Evolutionary conservation across 2,888 invertebrate genomes (phyloP).

Genomic region (Ochropacha duplaris): DNA sequence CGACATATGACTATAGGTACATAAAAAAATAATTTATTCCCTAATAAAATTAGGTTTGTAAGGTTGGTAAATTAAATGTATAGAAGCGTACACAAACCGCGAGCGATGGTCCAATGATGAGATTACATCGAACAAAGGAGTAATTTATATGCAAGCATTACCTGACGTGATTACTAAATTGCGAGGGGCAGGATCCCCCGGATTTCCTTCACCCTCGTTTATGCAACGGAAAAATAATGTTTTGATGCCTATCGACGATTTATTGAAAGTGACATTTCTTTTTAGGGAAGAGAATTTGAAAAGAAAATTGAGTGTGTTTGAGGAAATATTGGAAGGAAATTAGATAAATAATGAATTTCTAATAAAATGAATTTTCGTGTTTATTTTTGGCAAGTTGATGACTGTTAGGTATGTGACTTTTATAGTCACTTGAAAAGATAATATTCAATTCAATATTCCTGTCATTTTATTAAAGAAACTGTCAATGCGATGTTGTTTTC

Average conservation of each 20-base stretch:
- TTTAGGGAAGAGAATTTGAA: conserved; percentile 30
- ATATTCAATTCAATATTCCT: neutral
- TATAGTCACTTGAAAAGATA: neutral
- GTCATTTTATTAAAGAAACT: too few species aligned
- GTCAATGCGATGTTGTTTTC: neutral
- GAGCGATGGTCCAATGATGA: conserved; percentile 58
- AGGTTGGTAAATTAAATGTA: neutral
- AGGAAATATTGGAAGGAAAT: conserved; percentile 19
- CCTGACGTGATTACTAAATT: conserved; percentile 75
- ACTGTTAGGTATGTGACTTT: neutral
- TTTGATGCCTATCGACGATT: conserved; percentile 59
- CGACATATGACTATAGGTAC: neutral
- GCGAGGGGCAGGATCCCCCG: conserved; percentile 51
- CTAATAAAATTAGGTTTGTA: neutral
- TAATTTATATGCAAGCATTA: conserved; percentile 77
- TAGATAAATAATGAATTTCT: conserved; percentile 6
- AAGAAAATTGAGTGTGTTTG: conserved; percentile 42
- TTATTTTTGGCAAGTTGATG: neutral
- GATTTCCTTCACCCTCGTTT: conserved; percentile 48
- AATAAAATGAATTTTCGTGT: conserved; percentile 18
- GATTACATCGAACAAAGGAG: conserved; percentile 66
- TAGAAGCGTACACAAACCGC: conserved; percentile 38
- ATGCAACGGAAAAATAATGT: conserved; percentile 56
- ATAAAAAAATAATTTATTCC: neutral
- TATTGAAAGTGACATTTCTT: conserved; percentile 60